These are phyloP conservation scores for Salpingus planirostris DNA, from an alignment of 2,888 invertebrate species.

Conservation along the genomic window DNA sequence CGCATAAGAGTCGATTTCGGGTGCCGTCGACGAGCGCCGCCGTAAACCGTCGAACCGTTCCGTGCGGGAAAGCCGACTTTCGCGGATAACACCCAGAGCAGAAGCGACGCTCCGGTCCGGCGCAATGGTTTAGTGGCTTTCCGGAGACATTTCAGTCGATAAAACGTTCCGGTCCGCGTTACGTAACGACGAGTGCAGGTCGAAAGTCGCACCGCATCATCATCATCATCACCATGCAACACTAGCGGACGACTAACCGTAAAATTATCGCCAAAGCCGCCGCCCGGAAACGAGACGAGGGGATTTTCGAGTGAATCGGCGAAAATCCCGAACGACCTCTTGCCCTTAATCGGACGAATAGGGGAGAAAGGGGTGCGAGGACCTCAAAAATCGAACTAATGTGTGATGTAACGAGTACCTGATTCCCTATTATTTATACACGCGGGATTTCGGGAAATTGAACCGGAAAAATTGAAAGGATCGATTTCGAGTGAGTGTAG, in stretches of 20 bases:
- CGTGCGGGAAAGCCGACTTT: no score
- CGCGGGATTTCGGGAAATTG: no score
- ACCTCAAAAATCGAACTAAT: no score
- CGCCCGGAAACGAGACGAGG: no score
- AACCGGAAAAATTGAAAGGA: constrained; percentile 1
- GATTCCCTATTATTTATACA: constrained; percentile 5
- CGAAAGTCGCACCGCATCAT: no score
- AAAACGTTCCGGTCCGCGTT: constrained; percentile 22
- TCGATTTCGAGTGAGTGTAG: neutral
- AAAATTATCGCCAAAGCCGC: neutral
- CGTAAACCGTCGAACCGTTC: constrained; percentile 2
- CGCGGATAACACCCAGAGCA: constrained; percentile 8
- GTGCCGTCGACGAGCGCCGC: no score
- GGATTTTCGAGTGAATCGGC: no score
- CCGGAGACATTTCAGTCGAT: constrained; percentile 24
- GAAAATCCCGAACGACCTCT: no score
- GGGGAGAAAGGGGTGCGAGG: no score
- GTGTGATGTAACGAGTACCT: constrained; percentile 9
- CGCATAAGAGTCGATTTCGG: no score
- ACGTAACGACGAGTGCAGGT: no score
- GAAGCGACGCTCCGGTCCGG: constrained; percentile 7
- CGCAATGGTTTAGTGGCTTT: constrained; percentile 8
- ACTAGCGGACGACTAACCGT: constrained; percentile 4
- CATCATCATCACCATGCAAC: constrained; percentile 10
- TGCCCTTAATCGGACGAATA: no score